Conservation (phyloP, 37 sponge, comb jelly and placozoan genomes). For the Halichondria panicea region DNA sequence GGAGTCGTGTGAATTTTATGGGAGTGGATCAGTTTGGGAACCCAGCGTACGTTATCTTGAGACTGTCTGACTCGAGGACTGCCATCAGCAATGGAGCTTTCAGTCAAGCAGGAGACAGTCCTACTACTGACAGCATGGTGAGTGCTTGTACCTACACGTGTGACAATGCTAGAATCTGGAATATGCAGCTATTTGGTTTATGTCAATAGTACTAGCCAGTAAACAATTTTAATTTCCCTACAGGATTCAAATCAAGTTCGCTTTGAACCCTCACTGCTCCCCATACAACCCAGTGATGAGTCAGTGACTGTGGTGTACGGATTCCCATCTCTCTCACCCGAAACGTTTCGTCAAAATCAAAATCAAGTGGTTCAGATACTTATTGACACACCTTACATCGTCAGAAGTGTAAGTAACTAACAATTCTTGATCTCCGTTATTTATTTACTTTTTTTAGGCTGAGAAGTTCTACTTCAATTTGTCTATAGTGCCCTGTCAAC, state of each 20-base stretch:
- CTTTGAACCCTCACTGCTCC: conserved; percentile 19
- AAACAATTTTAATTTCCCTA: neutral
- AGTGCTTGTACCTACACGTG: no score
- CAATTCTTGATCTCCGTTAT: no score
- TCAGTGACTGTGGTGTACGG: neutral
- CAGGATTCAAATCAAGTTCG: neutral
- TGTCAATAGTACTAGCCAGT: no score
- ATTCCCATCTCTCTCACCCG: neutral
- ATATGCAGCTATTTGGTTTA: no score
- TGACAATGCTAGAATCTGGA: no score
- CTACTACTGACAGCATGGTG: neutral
- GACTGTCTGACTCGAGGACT: conserved; percentile 28
- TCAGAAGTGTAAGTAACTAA: conserved; percentile 38
- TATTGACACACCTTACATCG: conserved; percentile 49
- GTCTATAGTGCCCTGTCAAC: conserved; percentile 1
- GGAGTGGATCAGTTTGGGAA: conserved; percentile 48
- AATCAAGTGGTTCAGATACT: neutral
- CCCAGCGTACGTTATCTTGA: conserved; percentile 41
- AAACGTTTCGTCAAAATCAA: neutral
- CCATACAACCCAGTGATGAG: neutral
- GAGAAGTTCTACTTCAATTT: no score
- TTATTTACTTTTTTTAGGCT: no score
- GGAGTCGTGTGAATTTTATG: neutral
- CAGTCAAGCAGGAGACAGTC: conserved; percentile 7
- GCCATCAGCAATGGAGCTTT: conserved; percentile 17